These are phyloP conservation scores for Netelia virgata DNA, from an alignment of 2,888 invertebrate genomes.

Conservation along the genomic window DNA sequence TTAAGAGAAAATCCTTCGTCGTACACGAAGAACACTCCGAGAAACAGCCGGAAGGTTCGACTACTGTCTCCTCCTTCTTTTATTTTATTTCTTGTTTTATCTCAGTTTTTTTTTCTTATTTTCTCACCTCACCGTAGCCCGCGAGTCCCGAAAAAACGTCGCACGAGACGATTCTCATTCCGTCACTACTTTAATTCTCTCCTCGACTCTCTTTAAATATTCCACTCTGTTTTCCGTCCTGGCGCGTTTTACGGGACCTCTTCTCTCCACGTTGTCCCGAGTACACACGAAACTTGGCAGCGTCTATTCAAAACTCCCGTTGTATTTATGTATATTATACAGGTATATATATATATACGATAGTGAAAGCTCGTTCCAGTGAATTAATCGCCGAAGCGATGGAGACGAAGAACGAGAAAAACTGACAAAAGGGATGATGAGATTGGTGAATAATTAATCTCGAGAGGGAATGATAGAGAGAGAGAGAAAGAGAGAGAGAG, in stretches of 20 bases:
- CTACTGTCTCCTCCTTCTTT: neutral
- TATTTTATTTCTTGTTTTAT: slow-evolving; percentile 16
- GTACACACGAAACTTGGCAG: slow-evolving; percentile 67
- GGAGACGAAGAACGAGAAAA: slow-evolving; percentile 59
- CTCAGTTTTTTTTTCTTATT: slow-evolving; percentile 15
- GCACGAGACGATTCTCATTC: slow-evolving; percentile 41
- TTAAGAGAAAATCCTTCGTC: slow-evolving; percentile 66
- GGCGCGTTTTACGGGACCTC: slow-evolving; percentile 60
- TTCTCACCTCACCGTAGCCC: slow-evolving; percentile 17
- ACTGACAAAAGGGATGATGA: slow-evolving; percentile 23
- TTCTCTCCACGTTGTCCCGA: slow-evolving; percentile 60
- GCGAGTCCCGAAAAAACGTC: neutral
- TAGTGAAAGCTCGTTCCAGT: slow-evolving; percentile 65
- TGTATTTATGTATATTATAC: slow-evolving; percentile 12
- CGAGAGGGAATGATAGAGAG: neutral
- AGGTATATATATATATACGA: slow-evolving; percentile 1
- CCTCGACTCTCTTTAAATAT: slow-evolving; percentile 68
- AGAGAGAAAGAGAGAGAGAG: no score
- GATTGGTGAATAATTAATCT: slow-evolving; percentile 67
- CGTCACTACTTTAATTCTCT: slow-evolving; percentile 19
- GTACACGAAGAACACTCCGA: slow-evolving; percentile 61
- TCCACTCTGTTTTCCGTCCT: slow-evolving; percentile 70
- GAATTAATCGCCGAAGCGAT: slow-evolving; percentile 63
- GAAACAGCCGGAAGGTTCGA: slow-evolving; percentile 49
- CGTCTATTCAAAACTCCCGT: slow-evolving; percentile 41